Conservation (phyloP, 2,888 invertebrate species). For the Brachylomia viminalis region DNA sequence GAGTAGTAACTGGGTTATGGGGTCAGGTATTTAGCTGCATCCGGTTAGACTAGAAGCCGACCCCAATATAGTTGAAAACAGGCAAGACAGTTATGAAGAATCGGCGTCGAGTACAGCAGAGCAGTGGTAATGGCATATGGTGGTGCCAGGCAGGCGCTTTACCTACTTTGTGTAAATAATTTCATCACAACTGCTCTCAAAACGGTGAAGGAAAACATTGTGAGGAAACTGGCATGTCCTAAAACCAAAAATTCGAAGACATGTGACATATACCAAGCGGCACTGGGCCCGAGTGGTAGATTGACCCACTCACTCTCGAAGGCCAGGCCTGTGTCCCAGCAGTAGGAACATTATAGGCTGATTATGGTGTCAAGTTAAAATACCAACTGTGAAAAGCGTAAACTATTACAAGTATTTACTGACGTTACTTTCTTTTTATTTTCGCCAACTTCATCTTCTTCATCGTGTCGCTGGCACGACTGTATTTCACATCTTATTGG, state of each 20-base stretch:
- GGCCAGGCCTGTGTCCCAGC: too few relatives aligned
- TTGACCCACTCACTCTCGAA: too few relatives aligned
- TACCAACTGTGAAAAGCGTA: too few relatives aligned
- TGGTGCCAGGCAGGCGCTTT: not conserved
- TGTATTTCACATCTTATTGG: too few relatives aligned
- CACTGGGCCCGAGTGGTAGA: not conserved
- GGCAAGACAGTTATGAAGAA: not conserved
- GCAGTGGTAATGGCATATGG: not conserved
- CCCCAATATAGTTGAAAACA: not conserved
- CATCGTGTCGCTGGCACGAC: too few relatives aligned
- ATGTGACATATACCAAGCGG: not conserved
- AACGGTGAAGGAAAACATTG: not conserved
- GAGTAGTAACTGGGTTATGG: not conserved
- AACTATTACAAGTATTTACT: too few relatives aligned
- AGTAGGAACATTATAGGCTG: too few relatives aligned
- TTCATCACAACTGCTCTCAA: not conserved
- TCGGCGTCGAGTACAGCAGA: not conserved
- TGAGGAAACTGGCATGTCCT: not conserved
- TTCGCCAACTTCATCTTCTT: too few relatives aligned
- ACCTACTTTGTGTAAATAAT: not conserved
- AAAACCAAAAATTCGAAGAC: not conserved
- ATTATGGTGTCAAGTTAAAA: too few relatives aligned
- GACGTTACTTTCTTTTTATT: too few relatives aligned
- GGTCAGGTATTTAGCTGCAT: not conserved
- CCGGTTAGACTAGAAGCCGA: too few relatives aligned